A percentile compares a stretch with the other conserved stretches of the same genome.
phyloP scores from a whole-genome alignment of 2,888 invertebrate genomes.

The Homarus gammarus region DNA sequence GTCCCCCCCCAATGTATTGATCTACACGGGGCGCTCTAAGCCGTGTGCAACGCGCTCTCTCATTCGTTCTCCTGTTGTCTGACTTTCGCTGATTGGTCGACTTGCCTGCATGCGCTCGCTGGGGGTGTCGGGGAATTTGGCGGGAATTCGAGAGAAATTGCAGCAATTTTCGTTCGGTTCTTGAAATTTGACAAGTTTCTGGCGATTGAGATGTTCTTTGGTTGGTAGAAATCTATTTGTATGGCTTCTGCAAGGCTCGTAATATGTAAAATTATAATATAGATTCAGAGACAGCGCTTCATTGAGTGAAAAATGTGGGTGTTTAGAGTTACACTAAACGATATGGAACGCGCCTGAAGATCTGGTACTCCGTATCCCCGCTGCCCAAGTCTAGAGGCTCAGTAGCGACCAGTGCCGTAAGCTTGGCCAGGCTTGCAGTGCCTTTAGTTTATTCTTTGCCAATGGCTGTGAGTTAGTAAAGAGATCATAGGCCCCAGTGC shows the following conservation, averaged over 20 bases:
- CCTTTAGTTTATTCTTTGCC: conserved; percentile 57
- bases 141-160: conserved; percentile 40
- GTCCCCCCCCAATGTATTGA: conserved; percentile 49
- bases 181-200: not conserved
- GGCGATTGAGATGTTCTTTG: not conserved
- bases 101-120: conserved; percentile 51
- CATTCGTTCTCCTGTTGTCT: conserved; percentile 32
- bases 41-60: not conserved
- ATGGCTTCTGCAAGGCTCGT: not conserved
- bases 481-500: conserved; percentile 9
- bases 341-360: not conserved
- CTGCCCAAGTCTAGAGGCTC: conserved; percentile 5
- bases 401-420: conserved; percentile 45
- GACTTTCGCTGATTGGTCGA: conserved; percentile 28
- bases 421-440: conserved; percentile 49
- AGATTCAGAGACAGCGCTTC: not conserved
- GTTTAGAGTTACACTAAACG: not conserved
- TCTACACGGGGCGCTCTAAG: conserved; percentile 45
- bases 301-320: not conserved
- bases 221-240: not conserved
- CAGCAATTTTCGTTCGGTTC: conserved; percentile 36
- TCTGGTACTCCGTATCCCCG: not conserved
- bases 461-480: conserved; percentile 62
- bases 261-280: not conserved
- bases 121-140: conserved; percentile 25